Percentiles rank a stretch among this genome's conserved stretches.
Evolutionary conservation across 2,797 vertebrate species (phyloP).

Genomic region (Taenioides sp.): DNA sequence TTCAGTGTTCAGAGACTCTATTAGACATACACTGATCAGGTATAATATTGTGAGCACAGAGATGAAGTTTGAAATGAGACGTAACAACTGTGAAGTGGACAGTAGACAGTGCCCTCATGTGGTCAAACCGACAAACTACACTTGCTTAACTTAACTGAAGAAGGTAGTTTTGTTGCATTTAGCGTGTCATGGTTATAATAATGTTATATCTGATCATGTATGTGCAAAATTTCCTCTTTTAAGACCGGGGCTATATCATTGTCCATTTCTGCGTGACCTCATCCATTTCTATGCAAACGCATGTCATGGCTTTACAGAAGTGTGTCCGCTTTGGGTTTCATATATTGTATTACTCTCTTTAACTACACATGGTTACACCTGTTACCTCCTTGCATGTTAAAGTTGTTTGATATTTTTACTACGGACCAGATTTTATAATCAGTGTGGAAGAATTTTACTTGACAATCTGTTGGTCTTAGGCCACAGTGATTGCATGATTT

Average conservation of each 20-base stretch:
- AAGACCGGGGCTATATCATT: conserved; percentile 39
- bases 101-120: neutral
- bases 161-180: neutral
- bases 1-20: conserved; percentile 58
- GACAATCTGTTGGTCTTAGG: conserved; percentile 44
- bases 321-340: conserved; percentile 36
- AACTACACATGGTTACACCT: conserved; percentile 52
- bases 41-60: neutral
- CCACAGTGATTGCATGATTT: conserved; percentile 42
- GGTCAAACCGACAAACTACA: neutral
- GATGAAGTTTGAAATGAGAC: neutral
- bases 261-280: conserved; percentile 39
- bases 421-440: conserved; percentile 75
- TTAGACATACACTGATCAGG: conserved; percentile 28
- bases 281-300: conserved; percentile 79
- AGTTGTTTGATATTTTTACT: conserved; percentile 78
- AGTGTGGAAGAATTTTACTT: conserved; percentile 72
- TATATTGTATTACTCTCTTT: conserved; percentile 18
- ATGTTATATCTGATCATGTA: conserved; percentile 2
- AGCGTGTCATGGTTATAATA: neutral
- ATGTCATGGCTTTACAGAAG: conserved; percentile 67
- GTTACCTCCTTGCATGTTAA: conserved; percentile 79
- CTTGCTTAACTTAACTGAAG: neutral
- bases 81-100: neutral
- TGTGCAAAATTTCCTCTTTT: conserved; percentile 35